phyloP scores from a whole-genome alignment of 2,888 invertebrate species.

The Mesorhabditis spiculigera region DNA sequence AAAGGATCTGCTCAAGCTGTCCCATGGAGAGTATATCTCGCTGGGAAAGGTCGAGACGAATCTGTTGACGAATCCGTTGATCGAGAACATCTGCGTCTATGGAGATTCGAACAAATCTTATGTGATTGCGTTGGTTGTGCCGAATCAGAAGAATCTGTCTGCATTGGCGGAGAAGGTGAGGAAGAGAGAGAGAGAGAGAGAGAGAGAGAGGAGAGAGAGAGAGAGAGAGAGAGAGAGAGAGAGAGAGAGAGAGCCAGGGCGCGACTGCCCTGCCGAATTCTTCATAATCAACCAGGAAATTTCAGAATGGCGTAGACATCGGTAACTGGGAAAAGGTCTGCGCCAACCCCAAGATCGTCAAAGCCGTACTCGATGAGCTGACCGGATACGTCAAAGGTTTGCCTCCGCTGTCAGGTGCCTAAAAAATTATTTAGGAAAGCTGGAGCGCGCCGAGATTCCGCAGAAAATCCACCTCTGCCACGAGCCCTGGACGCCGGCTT shows the following conservation, averaged over 20 bases:
- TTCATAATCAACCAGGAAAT: background rate
- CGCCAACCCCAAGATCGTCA: constrained; percentile 71
- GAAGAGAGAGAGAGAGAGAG: background rate
- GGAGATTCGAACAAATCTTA: constrained; percentile 81
- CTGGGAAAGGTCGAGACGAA: constrained; percentile 77
- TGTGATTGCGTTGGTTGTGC: constrained; percentile 86
- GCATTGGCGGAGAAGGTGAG: constrained; percentile 72
- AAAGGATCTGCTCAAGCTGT: constrained; percentile 95
- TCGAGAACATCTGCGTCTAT: constrained; percentile 95
- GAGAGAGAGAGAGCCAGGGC: background rate
- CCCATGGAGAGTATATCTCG: constrained; percentile 96
- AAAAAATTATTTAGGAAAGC: constrained; percentile 69
- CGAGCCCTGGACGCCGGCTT: constrained; percentile 95
- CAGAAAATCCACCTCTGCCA: constrained; percentile 80
- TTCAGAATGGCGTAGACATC: constrained; percentile 29
- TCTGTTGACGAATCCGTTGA: constrained; percentile 84
- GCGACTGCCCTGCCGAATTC: background rate
- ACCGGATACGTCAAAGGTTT: constrained; percentile 28
- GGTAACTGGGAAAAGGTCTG: constrained; percentile 73
- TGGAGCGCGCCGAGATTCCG: constrained; percentile 88
- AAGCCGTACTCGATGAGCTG: constrained; percentile 78
- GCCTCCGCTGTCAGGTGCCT: constrained; percentile 9
- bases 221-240: no score
- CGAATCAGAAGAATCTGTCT: constrained; percentile 66
- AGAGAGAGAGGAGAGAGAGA: no score